Evolutionary conservation across 92 coral and sea anemone genomes (phyloP).

Genomic region (Montipora capitata): DNA sequence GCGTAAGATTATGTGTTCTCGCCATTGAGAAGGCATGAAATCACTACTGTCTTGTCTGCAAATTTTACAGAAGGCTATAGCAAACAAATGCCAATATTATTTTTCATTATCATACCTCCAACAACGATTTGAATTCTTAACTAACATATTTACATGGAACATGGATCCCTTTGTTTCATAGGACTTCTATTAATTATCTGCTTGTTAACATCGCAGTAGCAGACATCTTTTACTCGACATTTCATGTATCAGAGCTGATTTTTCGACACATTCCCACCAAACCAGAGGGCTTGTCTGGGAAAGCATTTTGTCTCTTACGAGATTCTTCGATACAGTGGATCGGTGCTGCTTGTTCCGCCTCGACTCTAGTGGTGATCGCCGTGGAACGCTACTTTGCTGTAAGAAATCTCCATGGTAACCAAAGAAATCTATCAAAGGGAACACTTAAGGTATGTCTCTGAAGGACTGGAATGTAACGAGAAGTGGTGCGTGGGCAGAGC

Average conservation of each 20-base stretch:
- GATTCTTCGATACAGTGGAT: not conserved
- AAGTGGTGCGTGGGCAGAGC: too few species aligned
- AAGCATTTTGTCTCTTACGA: not conserved
- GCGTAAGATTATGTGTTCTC: too few species aligned
- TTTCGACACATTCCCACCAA: not conserved
- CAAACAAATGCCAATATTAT: too few species aligned
- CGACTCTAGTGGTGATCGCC: not conserved
- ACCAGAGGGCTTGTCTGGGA: not conserved
- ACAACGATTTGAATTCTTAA: too few species aligned
- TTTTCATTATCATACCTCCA: too few species aligned
- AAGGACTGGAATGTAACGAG: not conserved
- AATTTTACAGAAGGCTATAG: too few species aligned
- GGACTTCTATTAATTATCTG: constrained; percentile 2
- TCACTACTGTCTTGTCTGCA: too few species aligned
- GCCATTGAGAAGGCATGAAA: too few species aligned
- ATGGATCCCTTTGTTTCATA: not conserved
- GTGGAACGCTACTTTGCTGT: constrained; percentile 1
- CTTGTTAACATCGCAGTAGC: constrained; percentile 7
- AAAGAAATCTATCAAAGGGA: not conserved
- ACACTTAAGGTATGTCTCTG: constrained; percentile 5
- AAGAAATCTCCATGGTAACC: not conserved
- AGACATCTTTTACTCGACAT: not conserved
- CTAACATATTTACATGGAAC: too few species aligned
- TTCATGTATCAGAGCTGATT: not conserved
- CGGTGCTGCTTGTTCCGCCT: not conserved